Evolutionary conservation across 2,113 vertebrate genomes (phyloP).

Genomic region (Thalassoma bifasciatum): DNA sequence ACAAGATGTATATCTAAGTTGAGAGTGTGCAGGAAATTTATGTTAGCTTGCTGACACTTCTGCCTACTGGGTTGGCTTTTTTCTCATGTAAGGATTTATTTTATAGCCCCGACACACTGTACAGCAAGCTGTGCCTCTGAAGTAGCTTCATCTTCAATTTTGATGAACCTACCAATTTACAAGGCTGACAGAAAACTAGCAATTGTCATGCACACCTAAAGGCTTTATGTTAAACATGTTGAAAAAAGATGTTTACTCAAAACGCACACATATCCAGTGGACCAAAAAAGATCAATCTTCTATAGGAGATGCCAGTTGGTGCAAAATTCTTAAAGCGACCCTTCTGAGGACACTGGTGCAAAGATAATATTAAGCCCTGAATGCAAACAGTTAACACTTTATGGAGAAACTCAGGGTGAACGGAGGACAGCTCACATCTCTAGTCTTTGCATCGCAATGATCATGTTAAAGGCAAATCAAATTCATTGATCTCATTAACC

Average conservation of each 20-base stretch:
- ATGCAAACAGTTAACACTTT: not conserved
- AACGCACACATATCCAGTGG: not conserved
- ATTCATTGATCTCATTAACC: not conserved
- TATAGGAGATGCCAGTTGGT: too few relatives aligned
- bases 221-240: conserved; percentile 12
- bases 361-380: not conserved
- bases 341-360: conserved; percentile 10
- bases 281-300: not conserved
- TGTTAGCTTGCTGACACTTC: conserved; percentile 24
- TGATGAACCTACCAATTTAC: conserved; percentile 26
- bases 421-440: not conserved
- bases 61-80: conserved; percentile 13
- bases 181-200: conserved; percentile 8
- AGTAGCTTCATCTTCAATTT: conserved; percentile 30
- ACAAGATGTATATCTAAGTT: conserved; percentile 25
- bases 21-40: conserved; percentile 33
- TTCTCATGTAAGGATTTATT: conserved; percentile 19
- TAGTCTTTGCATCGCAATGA: not conserved
- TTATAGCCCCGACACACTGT: conserved; percentile 10
- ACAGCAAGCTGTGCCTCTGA: conserved; percentile 4
- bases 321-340: too few relatives aligned
- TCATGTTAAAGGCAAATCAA: not conserved
- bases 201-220: conserved; percentile 26
- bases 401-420: conserved; percentile 1
- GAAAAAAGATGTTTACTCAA: conserved; percentile 23